Base-by-base conservation (phyloP, 1,140 invertebrate species). In the Papilio polytes region DNA sequence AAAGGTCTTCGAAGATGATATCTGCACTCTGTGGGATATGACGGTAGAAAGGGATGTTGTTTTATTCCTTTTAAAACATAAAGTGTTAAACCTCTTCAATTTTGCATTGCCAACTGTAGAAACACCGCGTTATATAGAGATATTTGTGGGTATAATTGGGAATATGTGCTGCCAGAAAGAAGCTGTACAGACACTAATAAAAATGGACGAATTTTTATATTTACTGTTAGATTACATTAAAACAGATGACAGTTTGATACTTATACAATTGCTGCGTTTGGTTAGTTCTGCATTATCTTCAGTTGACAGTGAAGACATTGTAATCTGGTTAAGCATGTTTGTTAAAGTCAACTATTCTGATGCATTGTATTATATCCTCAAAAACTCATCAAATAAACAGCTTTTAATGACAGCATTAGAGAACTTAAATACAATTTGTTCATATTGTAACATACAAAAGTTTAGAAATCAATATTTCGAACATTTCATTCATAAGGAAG, bases 1-100 rank as follows among this genome's bases (percentile, higher is more conserved):
- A 56, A 91, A 96, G 74, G 89, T 95, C 7, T 88, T 97, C 26
- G 97, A 98, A 95, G 95, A 96, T 18, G 96, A 97, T 81, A 91
- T 98, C 7, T 97, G 97, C 86, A 96, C 96, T 26, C 87, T 98
- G 1, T 98, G 97, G 97, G 97, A 98, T 84, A 97, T 98, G 97
- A 97, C 97, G 12, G 91, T 96, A 0, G 96, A 98, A 81, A 95
- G 96, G 85, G 97, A 97, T 86, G 96, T 98, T 3, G 96, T 97
- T 2, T 82, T 96, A n/a, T 96, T 97, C 87, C 92, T 98, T 4
- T 89, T 97, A 76, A 94, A 97, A 84, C 95, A 97, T 82, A 95
- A 97, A 77, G 96, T 96, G 83, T 92, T 97, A 12, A 95, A 96
- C 72, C 89, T 98, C 22, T 95, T 85, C 83, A 95, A 82, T 89